Percentiles rank a stretch among this genome's conserved stretches.
These are phyloP conservation scores for Orchesellides sinensis DNA, from an alignment of 2,888 invertebrate genomes.

Conservation along the genomic window DNA sequence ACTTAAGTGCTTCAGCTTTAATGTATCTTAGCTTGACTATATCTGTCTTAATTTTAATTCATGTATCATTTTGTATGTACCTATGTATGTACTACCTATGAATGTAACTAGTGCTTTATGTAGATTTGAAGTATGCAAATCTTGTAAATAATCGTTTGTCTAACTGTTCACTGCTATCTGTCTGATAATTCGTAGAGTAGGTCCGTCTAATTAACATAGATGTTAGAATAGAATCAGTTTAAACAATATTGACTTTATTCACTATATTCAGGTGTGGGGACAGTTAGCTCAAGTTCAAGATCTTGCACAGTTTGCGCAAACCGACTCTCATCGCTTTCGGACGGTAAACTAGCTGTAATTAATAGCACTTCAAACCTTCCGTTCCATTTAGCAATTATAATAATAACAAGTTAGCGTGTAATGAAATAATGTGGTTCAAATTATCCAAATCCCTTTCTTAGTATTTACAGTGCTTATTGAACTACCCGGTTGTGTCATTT, in stretches of 20 bases:
- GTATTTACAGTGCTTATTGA: no score
- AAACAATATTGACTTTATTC: conserved; percentile 50
- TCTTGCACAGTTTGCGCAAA: conserved; percentile 81
- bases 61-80: background rate
- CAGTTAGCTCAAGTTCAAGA: conserved; percentile 87
- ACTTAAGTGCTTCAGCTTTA: background rate
- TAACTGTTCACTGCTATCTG: conserved; percentile 1
- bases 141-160: conserved; percentile 15
- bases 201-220: conserved; percentile 1
- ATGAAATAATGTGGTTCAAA: conserved; percentile 52
- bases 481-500: background rate
- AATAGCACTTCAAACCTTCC: conserved; percentile 6
- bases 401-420: background rate
- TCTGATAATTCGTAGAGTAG: background rate
- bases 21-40: no score
- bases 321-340: conserved; percentile 73
- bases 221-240: background rate
- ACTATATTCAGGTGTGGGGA: conserved; percentile 89
- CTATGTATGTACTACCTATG: background rate
- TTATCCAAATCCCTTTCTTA: background rate
- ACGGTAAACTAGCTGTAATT: conserved; percentile 70
- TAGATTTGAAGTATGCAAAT: no score
- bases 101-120: background rate
- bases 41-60: no score
- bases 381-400: conserved; percentile 3